Conservation (phyloP, 2,113 vertebrate species). For the Lethenteron camtschaticum region DNA sequence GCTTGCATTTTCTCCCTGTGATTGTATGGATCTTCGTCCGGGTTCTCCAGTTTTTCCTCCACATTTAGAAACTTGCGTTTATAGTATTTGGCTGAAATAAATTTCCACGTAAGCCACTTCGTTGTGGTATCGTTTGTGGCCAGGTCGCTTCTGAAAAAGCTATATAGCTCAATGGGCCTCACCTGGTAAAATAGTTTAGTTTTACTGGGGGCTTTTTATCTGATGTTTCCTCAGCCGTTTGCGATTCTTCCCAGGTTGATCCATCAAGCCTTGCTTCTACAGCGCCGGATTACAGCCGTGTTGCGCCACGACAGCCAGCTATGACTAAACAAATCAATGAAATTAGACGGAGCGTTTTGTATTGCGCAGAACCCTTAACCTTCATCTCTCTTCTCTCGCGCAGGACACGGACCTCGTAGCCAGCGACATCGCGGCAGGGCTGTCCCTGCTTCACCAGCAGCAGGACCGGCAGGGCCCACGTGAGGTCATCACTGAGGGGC, state of each 20-base stretch:
- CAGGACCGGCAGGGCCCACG: conserved; percentile 49
- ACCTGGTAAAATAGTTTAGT: background rate
- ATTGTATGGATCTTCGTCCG: no score
- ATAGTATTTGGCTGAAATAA: no score
- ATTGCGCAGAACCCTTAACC: no score
- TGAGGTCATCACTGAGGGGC: conserved; percentile 7
- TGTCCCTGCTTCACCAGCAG: conserved; percentile 75
- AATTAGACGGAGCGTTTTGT: background rate
- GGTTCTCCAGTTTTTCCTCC: no score
- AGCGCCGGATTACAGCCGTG: background rate
- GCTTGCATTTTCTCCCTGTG: no score
- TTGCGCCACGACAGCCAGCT: background rate
- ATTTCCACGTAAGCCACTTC: no score
- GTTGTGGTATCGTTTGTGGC: no score
- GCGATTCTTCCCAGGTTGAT: background rate
- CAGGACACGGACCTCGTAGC: conserved; percentile 90
- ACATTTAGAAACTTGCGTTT: no score
- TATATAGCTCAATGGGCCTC: background rate
- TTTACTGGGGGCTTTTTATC: background rate
- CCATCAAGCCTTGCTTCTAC: background rate
- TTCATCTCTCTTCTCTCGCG: background rate
- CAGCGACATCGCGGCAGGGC: conserved; percentile 75
- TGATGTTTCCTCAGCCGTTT: background rate
- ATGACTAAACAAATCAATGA: background rate
- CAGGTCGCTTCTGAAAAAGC: no score